These are phyloP conservation scores for Dasypogon diadema DNA, from an alignment of 2,888 invertebrate species.

Conservation along the genomic window DNA sequence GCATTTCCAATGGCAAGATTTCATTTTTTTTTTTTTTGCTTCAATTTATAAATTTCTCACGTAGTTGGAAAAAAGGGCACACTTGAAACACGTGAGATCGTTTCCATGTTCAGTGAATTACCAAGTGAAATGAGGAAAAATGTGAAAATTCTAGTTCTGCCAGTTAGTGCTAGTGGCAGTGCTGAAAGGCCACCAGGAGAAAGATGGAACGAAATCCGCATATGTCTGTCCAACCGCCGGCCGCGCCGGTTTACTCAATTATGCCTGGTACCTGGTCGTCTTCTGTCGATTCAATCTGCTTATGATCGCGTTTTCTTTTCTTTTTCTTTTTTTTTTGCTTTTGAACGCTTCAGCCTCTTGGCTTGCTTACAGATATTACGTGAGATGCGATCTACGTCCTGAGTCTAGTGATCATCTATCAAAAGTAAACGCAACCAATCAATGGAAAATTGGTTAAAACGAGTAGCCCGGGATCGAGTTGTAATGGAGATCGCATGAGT, in stretches of 20 bases:
- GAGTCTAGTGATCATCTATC: conserved; percentile 1
- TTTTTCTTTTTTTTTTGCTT: not conserved
- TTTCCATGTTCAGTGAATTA: not conserved
- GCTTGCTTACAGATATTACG: not conserved
- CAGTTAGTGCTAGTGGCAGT: not conserved
- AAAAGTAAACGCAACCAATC: not conserved
- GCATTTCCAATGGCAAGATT: not conserved
- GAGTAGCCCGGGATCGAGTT: not conserved
- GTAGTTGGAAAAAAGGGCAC: not conserved
- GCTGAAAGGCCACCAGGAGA: not conserved
- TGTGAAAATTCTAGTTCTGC: conserved; percentile 9
- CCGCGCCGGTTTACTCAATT: not conserved
- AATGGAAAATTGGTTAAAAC: not conserved
- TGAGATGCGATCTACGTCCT: not conserved
- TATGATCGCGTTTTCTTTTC: not conserved
- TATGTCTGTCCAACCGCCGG: not conserved
- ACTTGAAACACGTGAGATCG: not conserved
- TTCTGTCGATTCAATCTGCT: not conserved
- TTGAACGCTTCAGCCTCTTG: not conserved
- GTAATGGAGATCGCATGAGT: not conserved
- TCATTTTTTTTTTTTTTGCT: not conserved
- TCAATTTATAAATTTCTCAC: conserved; percentile 8
- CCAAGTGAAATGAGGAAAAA: conserved; percentile 7
- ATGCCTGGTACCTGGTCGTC: not conserved
- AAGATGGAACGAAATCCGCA: not conserved